Evolutionary conservation across 2,888 invertebrate genomes (phyloP).

Genomic region (Ophioninae sp.): DNA sequence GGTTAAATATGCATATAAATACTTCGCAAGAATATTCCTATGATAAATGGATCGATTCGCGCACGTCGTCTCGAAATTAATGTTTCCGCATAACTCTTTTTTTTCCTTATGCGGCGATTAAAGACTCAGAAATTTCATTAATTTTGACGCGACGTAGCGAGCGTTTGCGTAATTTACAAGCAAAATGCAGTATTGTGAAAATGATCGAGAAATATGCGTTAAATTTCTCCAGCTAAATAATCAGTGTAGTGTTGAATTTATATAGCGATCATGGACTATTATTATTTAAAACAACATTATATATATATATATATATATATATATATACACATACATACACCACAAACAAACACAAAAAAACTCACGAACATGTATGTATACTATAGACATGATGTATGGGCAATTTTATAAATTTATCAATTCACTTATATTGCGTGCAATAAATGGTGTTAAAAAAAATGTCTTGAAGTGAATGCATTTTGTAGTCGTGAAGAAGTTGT

Average conservation of each 20-base stretch:
- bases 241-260: slow-evolving; percentile 56
- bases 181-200: slow-evolving; percentile 49
- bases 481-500: not conserved
- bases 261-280: slow-evolving; percentile 45
- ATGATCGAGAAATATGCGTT: slow-evolving; percentile 16
- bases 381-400: slow-evolving; percentile 56
- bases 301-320: slow-evolving; percentile 36
- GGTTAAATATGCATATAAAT: slow-evolving; percentile 7
- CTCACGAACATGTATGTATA: slow-evolving; percentile 53
- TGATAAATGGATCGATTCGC: slow-evolving; percentile 40
- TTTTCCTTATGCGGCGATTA: not conserved
- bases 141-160: slow-evolving; percentile 19
- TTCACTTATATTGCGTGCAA: slow-evolving; percentile 59
- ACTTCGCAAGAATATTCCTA: slow-evolving; percentile 56
- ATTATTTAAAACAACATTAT: slow-evolving; percentile 4
- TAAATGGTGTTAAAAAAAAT: slow-evolving; percentile 58
- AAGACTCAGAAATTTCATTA: not conserved
- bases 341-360: not conserved
- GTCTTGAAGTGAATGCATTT: not conserved
- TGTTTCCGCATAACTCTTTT: not conserved
- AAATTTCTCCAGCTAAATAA: slow-evolving; percentile 52
- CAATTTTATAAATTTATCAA: slow-evolving; percentile 64
- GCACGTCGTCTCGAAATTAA: slow-evolving; percentile 24
- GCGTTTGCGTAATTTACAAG: slow-evolving; percentile 31
- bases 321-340: slow-evolving; percentile 17